phyloP scores from a whole-genome alignment of 2,113 vertebrate genomes.

The Thinocorus orbignyianus region DNA sequence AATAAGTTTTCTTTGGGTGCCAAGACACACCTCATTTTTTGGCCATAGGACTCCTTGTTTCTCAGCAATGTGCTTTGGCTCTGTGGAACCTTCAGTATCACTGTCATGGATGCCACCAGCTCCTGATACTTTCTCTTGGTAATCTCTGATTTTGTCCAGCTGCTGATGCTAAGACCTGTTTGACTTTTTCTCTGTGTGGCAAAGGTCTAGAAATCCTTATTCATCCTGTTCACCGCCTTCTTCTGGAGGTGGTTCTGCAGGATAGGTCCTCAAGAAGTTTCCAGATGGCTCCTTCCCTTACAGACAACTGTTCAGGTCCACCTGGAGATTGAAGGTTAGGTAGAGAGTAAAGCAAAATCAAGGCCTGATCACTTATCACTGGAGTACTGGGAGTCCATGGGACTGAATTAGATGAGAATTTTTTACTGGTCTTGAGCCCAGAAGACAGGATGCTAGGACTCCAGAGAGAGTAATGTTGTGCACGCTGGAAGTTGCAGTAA shows the following conservation, averaged over 20 bases:
- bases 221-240: background rate
- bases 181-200: background rate
- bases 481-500: background rate
- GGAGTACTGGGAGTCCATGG: background rate
- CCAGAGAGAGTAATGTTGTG: background rate
- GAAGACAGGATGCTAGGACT: background rate
- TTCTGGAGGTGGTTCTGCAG: background rate
- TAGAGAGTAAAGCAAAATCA: background rate
- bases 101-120: background rate
- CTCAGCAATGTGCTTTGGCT: background rate
- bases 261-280: background rate
- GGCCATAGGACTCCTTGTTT: background rate
- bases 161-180: background rate
- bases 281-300: background rate
- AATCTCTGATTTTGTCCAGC: background rate
- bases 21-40: background rate
- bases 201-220: background rate
- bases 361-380: background rate
- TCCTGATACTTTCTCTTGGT: background rate
- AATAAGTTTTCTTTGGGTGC: background rate
- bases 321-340: accelerated
- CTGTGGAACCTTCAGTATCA: background rate
- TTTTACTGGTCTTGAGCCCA: background rate
- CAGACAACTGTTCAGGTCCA: background rate
- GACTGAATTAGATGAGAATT: background rate